These are phyloP conservation scores for Sylvia borin DNA, from an alignment of 2,797 vertebrate genomes.

Conservation along the genomic window DNA sequence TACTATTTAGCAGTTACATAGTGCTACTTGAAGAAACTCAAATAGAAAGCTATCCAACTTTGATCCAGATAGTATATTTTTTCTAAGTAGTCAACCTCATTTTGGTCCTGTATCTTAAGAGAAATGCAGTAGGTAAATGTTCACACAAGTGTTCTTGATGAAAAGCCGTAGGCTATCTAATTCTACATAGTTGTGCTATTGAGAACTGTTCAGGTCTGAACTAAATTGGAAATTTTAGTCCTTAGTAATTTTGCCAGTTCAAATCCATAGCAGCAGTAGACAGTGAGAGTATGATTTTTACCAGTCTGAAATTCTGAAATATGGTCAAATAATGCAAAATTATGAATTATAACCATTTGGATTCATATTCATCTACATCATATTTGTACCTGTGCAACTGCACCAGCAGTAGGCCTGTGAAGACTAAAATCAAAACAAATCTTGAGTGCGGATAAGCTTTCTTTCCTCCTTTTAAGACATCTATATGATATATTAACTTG, in stretches of 20 bases:
- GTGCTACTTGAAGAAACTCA: background rate
- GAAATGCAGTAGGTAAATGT: background rate
- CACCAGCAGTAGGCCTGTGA: background rate
- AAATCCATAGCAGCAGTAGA: background rate
- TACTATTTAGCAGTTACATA: background rate
- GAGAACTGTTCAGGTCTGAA: background rate
- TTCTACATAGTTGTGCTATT: background rate
- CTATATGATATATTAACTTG: background rate
- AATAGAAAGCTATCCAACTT: background rate
- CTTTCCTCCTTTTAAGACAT: background rate
- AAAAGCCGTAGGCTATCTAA: background rate
- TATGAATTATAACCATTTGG: background rate
- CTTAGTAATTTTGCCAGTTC: background rate
- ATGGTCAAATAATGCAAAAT: background rate
- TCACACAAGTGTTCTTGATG: background rate
- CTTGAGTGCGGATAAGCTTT: background rate
- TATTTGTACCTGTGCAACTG: background rate
- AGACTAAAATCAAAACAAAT: background rate
- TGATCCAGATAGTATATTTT: background rate
- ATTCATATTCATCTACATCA: background rate
- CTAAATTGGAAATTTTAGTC: background rate
- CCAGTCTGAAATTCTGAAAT: background rate
- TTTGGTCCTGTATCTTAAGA: background rate
- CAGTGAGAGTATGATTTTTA: background rate
- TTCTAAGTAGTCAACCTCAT: background rate